A percentile compares a stretch with the other conserved stretches of the same genome.
These are phyloP conservation scores for Lasioglossum vierecki DNA, from an alignment of 2,888 invertebrate species.

Conservation along the genomic window DNA sequence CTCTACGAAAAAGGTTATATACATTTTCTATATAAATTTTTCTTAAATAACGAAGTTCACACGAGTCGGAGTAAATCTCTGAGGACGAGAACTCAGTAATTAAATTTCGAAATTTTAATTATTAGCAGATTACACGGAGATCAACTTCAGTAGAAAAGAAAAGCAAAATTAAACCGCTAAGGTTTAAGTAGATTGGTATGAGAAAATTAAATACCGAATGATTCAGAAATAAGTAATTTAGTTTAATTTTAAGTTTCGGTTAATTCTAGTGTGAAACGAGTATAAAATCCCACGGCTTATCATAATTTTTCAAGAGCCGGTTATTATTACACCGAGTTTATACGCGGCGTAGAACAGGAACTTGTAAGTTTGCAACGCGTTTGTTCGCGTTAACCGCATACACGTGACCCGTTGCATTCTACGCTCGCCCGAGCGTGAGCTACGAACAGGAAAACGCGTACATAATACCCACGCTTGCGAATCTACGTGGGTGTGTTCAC, in stretches of 20 bases:
- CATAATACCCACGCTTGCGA: conserved; percentile 56
- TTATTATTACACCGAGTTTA: conserved; percentile 38
- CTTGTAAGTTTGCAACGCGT: conserved; percentile 26
- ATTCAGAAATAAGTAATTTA: background rate
- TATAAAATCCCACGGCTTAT: background rate
- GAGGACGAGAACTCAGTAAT: no score
- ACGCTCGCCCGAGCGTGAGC: conserved; percentile 36
- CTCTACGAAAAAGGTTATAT: no score
- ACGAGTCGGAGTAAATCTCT: no score
- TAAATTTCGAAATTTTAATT: no score
- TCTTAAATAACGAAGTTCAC: background rate
- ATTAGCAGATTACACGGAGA: no score
- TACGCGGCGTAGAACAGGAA: conserved; percentile 9
- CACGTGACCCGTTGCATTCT: conserved; percentile 49
- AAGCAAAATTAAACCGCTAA: background rate
- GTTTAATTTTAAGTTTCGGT: background rate
- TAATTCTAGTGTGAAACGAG: conserved; percentile 6
- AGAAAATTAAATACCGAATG: background rate
- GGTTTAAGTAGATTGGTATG: background rate
- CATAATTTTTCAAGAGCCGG: conserved; percentile 28
- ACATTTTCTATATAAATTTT: no score
- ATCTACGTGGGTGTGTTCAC: conserved; percentile 58
- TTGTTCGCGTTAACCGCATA: conserved; percentile 28
- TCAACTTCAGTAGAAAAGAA: background rate
- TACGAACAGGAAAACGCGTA: conserved; percentile 34